phyloP scores from a whole-genome alignment of 2,113 vertebrate species.

The Heteronetta atricapilla region DNA sequence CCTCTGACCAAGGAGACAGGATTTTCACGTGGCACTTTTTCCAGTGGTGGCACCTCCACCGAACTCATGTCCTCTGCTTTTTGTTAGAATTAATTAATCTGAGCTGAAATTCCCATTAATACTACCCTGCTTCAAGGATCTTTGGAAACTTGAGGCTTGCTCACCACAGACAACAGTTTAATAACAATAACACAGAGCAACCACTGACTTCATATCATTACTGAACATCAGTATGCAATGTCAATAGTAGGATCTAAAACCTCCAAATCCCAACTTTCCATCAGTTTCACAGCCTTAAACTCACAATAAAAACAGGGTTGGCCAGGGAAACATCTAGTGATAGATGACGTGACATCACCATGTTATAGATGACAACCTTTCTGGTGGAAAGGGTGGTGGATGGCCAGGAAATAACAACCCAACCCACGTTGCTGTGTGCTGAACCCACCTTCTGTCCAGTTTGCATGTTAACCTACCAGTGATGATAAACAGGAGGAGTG shows the following conservation, averaged over 20 bases:
- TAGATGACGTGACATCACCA: no score
- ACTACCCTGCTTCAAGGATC: no score
- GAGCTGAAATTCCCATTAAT: background rate
- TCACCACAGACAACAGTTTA: no score
- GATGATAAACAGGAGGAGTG: background rate
- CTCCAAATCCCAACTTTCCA: background rate
- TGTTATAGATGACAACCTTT: no score
- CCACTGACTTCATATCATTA: background rate
- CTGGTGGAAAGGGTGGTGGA: background rate
- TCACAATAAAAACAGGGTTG: background rate
- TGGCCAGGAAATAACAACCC: background rate
- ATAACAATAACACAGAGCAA: background rate
- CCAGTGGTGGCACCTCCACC: background rate
- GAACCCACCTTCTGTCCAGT: background rate
- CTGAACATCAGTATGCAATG: no score
- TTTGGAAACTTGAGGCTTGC: background rate
- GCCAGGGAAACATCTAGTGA: background rate
- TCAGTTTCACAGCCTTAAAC: background rate
- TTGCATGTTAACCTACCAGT: background rate
- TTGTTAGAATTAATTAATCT: background rate
- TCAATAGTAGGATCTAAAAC: background rate
- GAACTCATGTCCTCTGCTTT: no score
- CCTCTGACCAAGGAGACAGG: background rate
- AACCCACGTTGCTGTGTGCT: fast-evolving
- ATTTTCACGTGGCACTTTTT: background rate